Evolutionary conservation across 2,113 vertebrate genomes (phyloP).

Genomic region (Lepus americanus): DNA sequence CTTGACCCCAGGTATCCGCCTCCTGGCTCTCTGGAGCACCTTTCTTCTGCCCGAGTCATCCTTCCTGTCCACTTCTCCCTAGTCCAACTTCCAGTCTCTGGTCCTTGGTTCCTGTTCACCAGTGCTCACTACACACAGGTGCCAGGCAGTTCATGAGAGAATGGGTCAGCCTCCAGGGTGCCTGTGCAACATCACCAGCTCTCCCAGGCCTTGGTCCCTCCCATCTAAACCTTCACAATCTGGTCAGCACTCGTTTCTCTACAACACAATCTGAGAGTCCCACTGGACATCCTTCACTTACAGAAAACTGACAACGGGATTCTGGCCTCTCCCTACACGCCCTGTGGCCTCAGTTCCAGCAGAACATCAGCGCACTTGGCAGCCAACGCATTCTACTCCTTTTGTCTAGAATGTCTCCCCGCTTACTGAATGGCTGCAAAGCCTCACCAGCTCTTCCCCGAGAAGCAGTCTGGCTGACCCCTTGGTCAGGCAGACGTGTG

Average conservation of each 20-base stretch:
- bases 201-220: not conserved
- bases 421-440: not conserved
- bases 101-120: not conserved
- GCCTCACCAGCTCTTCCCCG: not conserved
- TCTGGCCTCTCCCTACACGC: not conserved
- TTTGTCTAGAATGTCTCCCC: not conserved
- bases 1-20: not conserved
- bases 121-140: not conserved
- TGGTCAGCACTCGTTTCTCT: not conserved
- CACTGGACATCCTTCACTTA: not conserved
- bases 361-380: not conserved
- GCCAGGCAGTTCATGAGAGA: not conserved
- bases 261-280: not conserved
- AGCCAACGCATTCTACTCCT: not conserved
- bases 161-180: not conserved
- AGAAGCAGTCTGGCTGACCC: not conserved
- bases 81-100: not conserved
- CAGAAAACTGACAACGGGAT: not conserved
- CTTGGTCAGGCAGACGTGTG: not conserved
- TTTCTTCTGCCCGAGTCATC: not conserved
- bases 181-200: not conserved
- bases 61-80: not conserved
- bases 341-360: not conserved
- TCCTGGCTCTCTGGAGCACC: not conserved
- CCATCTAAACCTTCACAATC: not conserved